Base-by-base conservation (phyloP, 2,113 vertebrate genomes). In the Myotis brandtii region DNA sequence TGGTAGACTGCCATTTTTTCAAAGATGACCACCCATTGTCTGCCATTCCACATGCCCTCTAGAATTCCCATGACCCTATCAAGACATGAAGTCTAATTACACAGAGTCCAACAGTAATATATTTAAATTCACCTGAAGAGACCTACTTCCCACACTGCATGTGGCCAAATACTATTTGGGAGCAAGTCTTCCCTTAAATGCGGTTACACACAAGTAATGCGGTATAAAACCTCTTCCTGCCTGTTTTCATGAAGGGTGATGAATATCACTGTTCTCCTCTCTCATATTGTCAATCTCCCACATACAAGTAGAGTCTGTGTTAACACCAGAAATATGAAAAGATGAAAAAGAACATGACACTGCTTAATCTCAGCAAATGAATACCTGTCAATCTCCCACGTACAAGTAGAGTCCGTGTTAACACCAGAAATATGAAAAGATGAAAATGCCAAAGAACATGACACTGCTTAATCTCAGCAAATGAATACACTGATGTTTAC, bases 61-160 rank as follows among this genome's bases (percentile, higher is more conserved):
- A 17, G 3, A 12, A 37, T 1, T 1, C 1, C 8, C n/a, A 66
- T 6, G 30, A 12, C 5, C 9, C 13, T 16, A 64, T 62, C 17
- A 66, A 14, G 34, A 46, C 17, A 18, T n/a, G 10, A 1, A 46
- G 23, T 79, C 80, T 64, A 18, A 64, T 72, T 85, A 93, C 21
- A 81, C 52, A 83, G 69, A 86, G 76, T n/a, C 81, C 89, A n/a
- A 56, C 2, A 69, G 56, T 43, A 91, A 75, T 25, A 70, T 10
- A 91, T 34, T 87, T 59, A 66, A 59, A 62, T 50, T 89, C 56
- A 46, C 37, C 54, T 93, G 46, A 77, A 83, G 70, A 88, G 85
- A 83, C 25, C 56, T 18, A 76, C 46, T 86, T 80, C 40, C 56
- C 52, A 48, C 7, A 43, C 0, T 20, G 43, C 50, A 50, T 32